phyloP scores from a whole-genome alignment of 2,113 vertebrate species.

The Dolichotis patagonum region DNA sequence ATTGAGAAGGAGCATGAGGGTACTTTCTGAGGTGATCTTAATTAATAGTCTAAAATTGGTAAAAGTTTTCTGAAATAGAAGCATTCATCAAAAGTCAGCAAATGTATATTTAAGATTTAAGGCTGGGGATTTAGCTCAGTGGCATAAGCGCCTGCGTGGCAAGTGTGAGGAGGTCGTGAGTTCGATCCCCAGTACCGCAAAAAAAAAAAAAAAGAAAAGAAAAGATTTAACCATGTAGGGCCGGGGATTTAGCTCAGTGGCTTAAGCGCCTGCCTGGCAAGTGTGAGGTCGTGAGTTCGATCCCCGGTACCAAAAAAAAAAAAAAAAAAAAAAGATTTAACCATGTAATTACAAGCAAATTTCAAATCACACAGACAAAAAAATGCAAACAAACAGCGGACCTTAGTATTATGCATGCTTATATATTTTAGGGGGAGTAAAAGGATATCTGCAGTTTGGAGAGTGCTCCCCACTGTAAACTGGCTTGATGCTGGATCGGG shows the following conservation, averaged over 20 bases:
- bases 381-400: not conserved
- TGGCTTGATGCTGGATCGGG: not conserved
- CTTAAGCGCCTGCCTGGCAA: too few relatives aligned
- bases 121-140: too few relatives aligned
- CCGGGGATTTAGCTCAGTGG: too few relatives aligned
- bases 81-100: not conserved
- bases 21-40: not conserved
- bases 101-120: not conserved
- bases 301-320: too few relatives aligned
- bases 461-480: not conserved
- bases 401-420: not conserved
- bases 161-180: too few relatives aligned
- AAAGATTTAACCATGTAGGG: too few relatives aligned
- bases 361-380: conserved; percentile 40
- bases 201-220: too few relatives aligned
- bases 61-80: conserved; percentile 32
- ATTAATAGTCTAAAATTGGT: not conserved
- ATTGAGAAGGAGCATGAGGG: not conserved
- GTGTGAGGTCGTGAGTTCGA: too few relatives aligned
- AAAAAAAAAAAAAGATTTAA: too few relatives aligned
- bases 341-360: not conserved
- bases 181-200: too few relatives aligned
- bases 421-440: not conserved
- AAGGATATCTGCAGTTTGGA: not conserved
- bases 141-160: too few relatives aligned